Percentiles rank a stretch among this genome's conserved stretches.
Evolutionary conservation across 2,888 invertebrate genomes (phyloP).

Genomic region (Caenorhabditis wallacei): DNA sequence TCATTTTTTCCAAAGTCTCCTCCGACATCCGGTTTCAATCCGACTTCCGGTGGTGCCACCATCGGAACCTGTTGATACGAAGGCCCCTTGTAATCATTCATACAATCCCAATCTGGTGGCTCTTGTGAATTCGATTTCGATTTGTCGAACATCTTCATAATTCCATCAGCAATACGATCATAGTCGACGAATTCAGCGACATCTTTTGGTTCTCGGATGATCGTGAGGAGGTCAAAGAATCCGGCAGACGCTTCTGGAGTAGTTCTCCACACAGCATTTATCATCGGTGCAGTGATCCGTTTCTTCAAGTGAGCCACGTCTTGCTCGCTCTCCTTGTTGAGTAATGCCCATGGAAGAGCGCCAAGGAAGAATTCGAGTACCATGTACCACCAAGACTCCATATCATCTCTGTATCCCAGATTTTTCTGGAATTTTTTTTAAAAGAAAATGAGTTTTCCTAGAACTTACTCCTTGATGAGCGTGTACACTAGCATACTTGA

Average conservation of each 20-base stretch:
- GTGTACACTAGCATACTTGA: slow-evolving; percentile 58
- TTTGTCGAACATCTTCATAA: slow-evolving; percentile 47
- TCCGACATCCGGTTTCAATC: slow-evolving; percentile 24
- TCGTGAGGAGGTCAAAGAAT: slow-evolving; percentile 46
- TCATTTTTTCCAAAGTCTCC: slow-evolving; percentile 49
- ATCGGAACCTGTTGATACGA: slow-evolving; percentile 48
- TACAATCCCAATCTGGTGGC: slow-evolving; percentile 68
- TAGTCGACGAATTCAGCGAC: slow-evolving; percentile 62
- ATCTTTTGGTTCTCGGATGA: slow-evolving; percentile 51
- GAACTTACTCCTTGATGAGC: slow-evolving; percentile 48
- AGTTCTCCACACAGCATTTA: slow-evolving; percentile 44
- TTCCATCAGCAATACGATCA: slow-evolving; percentile 38
- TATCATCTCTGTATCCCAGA: slow-evolving; percentile 64
- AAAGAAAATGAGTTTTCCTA: too few species aligned
- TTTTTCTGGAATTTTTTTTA: slow-evolving; percentile 42
- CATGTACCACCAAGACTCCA: slow-evolving; percentile 69
- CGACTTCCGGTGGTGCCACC: slow-evolving; percentile 59
- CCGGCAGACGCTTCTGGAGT: slow-evolving; percentile 28
- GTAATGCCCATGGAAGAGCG: slow-evolving; percentile 60
- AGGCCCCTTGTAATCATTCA: slow-evolving; percentile 61
- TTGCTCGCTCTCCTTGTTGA: slow-evolving; percentile 61
- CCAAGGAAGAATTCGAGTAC: slow-evolving; percentile 61
- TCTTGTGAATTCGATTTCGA: slow-evolving; percentile 48
- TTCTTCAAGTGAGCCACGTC: slow-evolving; percentile 59
- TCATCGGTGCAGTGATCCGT: slow-evolving; percentile 48